Evolutionary conservation across 1,140 invertebrate species (phyloP), one percentile per base, ranked within the genome.

Genomic region (Hyposmocoma kahamanoa): DNA sequence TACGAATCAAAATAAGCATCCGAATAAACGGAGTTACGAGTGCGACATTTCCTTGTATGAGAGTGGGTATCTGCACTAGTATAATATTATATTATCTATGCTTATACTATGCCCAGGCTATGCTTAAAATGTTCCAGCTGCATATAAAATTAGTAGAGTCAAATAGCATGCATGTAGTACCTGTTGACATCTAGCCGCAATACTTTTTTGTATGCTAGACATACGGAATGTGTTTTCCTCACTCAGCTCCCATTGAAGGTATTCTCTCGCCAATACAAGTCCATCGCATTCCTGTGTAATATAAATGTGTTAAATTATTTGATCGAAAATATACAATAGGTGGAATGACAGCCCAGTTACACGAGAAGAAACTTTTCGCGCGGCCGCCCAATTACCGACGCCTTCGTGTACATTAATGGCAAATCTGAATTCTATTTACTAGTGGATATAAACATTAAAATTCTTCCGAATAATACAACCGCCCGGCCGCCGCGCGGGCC

Each of bases 161-260:
- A 6, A 28, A 6, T 11, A 6, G 11, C 5, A 28, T 6, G 11
- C n/a, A 5, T 34, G 8, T 4, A 5, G 13, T 56, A 80, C 76
- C 63, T 67, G 47, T 24, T 62, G 50, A 61, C 77, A 81, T 70
- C 76, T 81, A 19, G 59, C 74, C 26, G 45, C 49, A 8, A 81
- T 45, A 60, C 55, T 69, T 42, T 74, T 78, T 39, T 81, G 77
- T 22, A 81, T 67, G 15, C 50, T 42, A 22, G 58, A 24, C 38
- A 78, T 51, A 28, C 56, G 46, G 18, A 56, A 58, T 41, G 2
- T 21, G 4, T 41, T n/a, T 57, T 54, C 32, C 59, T 50, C 20
- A 56, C 62, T 56, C 15, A 77, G 38, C 52, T 78, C 72, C 43
- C 66, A 77, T 5, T 64, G 52, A 21, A 79, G 48, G 54, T 63